Evolutionary conservation across 2,113 vertebrate species (phyloP), one percentile per base, ranked within the genome.

Genomic region (Ceyx margarethae): DNA sequence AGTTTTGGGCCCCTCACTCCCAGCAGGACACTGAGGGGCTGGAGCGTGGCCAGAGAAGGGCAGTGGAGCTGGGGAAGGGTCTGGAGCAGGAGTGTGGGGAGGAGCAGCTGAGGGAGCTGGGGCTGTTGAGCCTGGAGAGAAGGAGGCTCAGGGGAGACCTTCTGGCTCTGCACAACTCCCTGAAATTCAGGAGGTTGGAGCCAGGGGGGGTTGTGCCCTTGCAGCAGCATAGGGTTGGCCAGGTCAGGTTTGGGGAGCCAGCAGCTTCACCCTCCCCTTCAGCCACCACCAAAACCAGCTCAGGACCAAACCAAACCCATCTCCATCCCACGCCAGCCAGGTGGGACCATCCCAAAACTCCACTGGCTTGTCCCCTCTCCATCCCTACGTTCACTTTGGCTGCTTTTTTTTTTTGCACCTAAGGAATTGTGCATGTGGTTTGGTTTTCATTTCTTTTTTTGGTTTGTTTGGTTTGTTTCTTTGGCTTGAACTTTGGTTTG

Each of bases 401-500:
- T 97, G 91, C 92, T 97, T 96, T 96, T 96, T 95, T 97, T 96
- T 96, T 96, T 95, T 81, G 21, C 48, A 91, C 93, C 93, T 94
- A 37, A 91, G 94, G 88, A 88, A 56, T 86, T 89, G 94, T 97
- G 98, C 98, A 98, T 84, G 89, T 83, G 77, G 48, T 69, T 68
- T 33, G 46, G 21, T 61, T 62, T 97, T 89, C 31, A 78, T 61
- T 97, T 97, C 97, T 91, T 31, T 91, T 31, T 96, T 97, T 91
- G 94, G 91, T 96, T 98, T 97, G 95, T 68, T 67, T n/a, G n/a
- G 20, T 35, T 62, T 97, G 87, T 31, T 85, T 61, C 97, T 97
- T 98, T 91, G 28, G 93, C 96, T 97, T 95, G 83, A 93, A 90
- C 93, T 96, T 97, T 91, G 94, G 91, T 96, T 98, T 97, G 95